phyloP scores from a whole-genome alignment of 2,888 invertebrate genomes.

The Nipponacmea schrenckii region DNA sequence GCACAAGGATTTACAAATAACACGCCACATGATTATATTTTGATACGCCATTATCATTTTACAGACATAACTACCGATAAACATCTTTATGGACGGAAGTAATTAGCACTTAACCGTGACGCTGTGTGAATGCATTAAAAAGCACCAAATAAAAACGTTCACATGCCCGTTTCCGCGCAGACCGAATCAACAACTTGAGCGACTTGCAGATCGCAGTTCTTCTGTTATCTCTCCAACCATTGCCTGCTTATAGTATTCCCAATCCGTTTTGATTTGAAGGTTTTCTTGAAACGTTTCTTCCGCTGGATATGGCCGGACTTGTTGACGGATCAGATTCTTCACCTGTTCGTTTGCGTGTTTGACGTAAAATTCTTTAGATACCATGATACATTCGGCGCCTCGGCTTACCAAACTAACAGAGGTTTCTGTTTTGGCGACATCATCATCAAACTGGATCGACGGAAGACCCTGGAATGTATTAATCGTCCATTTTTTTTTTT shows the following conservation, averaged over 20 bases:
- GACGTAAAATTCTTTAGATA: constrained; percentile 62
- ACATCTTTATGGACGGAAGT: too few species aligned
- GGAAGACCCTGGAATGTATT: constrained; percentile 63
- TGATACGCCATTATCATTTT: too few species aligned
- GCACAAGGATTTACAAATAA: too few species aligned
- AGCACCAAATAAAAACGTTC: too few species aligned
- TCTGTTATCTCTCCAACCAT: constrained; percentile 45
- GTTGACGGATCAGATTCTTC: constrained; percentile 49
- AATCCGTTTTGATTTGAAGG: constrained; percentile 61
- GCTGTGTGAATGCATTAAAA: too few species aligned
- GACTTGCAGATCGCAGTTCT: background rate
- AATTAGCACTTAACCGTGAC: too few species aligned
- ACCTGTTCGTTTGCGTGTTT: constrained; percentile 60
- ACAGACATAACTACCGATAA: too few species aligned
- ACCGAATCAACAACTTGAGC: background rate
- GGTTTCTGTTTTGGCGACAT: constrained; percentile 41
- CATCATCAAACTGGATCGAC: constrained; percentile 56
- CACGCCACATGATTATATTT: too few species aligned
- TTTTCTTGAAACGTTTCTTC: constrained; percentile 61
- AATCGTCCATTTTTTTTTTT: too few species aligned
- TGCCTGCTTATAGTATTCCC: constrained; percentile 57
- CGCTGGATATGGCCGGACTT: constrained; percentile 58
- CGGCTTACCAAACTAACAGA: constrained; percentile 61
- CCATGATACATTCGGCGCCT: constrained; percentile 65
- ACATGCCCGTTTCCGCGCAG: background rate